phyloP scores from a whole-genome alignment of 2,797 vertebrate genomes.

The Galaxias olidus region DNA sequence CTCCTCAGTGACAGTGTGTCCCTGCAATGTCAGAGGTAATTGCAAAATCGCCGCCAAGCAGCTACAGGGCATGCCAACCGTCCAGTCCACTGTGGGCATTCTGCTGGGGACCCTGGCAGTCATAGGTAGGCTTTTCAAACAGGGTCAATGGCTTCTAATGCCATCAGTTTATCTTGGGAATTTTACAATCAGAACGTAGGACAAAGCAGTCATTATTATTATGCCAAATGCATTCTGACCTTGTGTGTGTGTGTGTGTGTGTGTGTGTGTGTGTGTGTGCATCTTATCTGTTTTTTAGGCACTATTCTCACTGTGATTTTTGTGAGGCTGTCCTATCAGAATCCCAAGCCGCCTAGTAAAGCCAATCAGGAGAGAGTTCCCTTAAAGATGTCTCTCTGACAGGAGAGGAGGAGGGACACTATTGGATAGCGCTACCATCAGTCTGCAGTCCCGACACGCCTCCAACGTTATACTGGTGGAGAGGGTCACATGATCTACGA shows the following conservation, averaged over 20 bases:
- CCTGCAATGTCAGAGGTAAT: conserved; percentile 78
- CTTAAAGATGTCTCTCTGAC: conserved; percentile 70
- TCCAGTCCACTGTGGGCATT: conserved; percentile 80
- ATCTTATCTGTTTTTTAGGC: conserved; percentile 58
- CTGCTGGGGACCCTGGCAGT: conserved; percentile 76
- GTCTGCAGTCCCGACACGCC: background rate
- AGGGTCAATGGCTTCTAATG: no score
- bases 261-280: background rate
- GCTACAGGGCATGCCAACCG: conserved; percentile 80
- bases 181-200: no score
- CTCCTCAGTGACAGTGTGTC: conserved; percentile 78
- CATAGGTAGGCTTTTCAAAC: conserved; percentile 63
- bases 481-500: no score
- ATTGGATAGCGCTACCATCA: background rate
- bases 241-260: background rate
- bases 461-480: no score
- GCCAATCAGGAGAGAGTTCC: conserved; percentile 73
- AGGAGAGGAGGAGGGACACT: background rate
- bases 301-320: conserved; percentile 74
- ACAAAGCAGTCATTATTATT: no score
- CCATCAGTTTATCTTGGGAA: no score
- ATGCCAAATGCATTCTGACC: no score
- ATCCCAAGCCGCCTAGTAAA: conserved; percentile 66
- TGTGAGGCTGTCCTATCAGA: conserved; percentile 77
- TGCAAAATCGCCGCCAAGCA: conserved; percentile 79